These are phyloP conservation scores for Erebia palarica DNA, from an alignment of 2,888 invertebrate species.

Conservation along the genomic window DNA sequence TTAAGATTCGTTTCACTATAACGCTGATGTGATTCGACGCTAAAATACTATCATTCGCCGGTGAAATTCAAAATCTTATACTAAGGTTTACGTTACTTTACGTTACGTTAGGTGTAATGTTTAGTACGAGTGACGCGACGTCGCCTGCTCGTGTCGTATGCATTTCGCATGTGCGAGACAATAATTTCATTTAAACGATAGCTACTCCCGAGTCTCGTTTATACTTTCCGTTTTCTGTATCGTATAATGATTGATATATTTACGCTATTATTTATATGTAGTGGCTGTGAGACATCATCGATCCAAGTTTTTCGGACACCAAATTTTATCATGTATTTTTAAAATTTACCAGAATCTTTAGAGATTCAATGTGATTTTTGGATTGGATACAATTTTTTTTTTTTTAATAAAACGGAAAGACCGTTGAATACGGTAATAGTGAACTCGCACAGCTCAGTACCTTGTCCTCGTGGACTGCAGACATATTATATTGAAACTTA, in stretches of 20 bases:
- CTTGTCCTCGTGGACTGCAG: slow-evolving; percentile 69
- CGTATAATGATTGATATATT: background rate
- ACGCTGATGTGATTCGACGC: too few relatives aligned
- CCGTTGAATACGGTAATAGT: slow-evolving; percentile 50
- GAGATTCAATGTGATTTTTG: slow-evolving; percentile 56
- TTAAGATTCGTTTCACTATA: too few relatives aligned
- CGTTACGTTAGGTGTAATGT: slow-evolving; percentile 29
- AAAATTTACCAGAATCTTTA: slow-evolving; percentile 50
- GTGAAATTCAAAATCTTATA: too few relatives aligned
- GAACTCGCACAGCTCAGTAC: slow-evolving; percentile 75
- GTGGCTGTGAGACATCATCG: slow-evolving; percentile 77
- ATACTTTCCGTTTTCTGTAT: slow-evolving; percentile 31
- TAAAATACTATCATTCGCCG: too few relatives aligned
- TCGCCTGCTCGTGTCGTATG: slow-evolving; percentile 53
- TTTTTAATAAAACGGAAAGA: slow-evolving; percentile 51
- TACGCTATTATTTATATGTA: slow-evolving; percentile 48
- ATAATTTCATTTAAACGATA: slow-evolving; percentile 56
- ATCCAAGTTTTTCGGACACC: slow-evolving; percentile 60
- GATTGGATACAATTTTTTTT: slow-evolving; percentile 55
- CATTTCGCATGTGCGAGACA: slow-evolving; percentile 78
- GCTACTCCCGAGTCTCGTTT: slow-evolving; percentile 39
- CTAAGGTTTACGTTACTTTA: slow-evolving; percentile 6
- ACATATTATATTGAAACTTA: slow-evolving; percentile 58
- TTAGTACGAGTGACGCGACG: slow-evolving; percentile 2
- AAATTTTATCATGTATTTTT: slow-evolving; percentile 62